These are phyloP conservation scores for Microplitis deprimator DNA, from an alignment of 2,888 invertebrate species.

Conservation along the genomic window DNA sequence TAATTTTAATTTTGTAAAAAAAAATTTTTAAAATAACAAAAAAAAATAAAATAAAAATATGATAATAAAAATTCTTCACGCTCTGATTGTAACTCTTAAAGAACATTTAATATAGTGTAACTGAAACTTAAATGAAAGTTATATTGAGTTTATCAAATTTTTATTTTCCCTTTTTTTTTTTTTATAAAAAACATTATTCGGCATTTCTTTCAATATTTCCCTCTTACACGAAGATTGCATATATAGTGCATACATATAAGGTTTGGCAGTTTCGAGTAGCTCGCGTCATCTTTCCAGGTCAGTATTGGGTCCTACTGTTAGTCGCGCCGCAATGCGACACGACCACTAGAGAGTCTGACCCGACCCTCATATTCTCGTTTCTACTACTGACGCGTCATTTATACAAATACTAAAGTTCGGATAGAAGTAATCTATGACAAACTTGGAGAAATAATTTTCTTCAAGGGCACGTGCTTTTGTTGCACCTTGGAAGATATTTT, in stretches of 20 bases:
- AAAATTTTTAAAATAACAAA: neutral
- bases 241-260: slow-evolving; percentile 1
- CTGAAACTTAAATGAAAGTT: slow-evolving; percentile 19
- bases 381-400: slow-evolving; percentile 53
- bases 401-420: neutral
- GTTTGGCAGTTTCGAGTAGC: slow-evolving; percentile 44
- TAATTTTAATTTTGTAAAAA: neutral
- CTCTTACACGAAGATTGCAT: slow-evolving; percentile 7
- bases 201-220: neutral
- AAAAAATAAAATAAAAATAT: neutral
- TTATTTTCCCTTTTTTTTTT: slow-evolving; percentile 37
- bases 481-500: neutral
- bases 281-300: slow-evolving; percentile 51
- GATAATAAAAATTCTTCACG: neutral
- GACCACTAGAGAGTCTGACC: slow-evolving; percentile 54
- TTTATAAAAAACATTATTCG: neutral
- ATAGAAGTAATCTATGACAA: neutral
- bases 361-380: slow-evolving; percentile 44
- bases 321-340: slow-evolving; percentile 69
- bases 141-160: slow-evolving; percentile 36
- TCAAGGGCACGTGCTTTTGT: neutral
- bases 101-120: slow-evolving; percentile 12
- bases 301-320: slow-evolving; percentile 59
- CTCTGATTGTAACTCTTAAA: slow-evolving; percentile 6
- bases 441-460: neutral